Percentiles rank a stretch among this genome's conserved stretches.
phyloP scores from a whole-genome alignment of 2,888 invertebrate genomes.

The Osmoderma eremita region DNA sequence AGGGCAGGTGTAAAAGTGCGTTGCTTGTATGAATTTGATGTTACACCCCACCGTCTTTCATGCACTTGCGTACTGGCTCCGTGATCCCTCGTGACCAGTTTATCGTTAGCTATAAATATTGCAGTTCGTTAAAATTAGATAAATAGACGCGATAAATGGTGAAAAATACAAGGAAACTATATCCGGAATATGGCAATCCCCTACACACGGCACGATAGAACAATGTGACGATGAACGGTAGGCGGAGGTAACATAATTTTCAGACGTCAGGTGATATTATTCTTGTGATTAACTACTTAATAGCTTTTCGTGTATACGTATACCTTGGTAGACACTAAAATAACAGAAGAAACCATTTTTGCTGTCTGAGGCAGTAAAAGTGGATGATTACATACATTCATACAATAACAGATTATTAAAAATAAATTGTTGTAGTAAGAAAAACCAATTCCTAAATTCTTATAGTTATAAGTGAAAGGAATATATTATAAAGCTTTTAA shows the following conservation, averaged over 20 bases:
- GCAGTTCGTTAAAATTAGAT: slow-evolving; percentile 39
- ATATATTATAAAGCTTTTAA: no score
- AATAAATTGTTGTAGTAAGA: no score
- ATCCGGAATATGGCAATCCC: slow-evolving; percentile 20
- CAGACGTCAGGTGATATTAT: no score
- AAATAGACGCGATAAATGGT: slow-evolving; percentile 24
- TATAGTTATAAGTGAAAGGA: no score
- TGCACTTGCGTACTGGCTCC: slow-evolving; percentile 28
- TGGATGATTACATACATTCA: no score
- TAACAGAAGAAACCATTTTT: no score
- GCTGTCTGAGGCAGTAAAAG: no score
- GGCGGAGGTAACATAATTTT: slow-evolving; percentile 1
- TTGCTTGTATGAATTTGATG: slow-evolving; percentile 43
- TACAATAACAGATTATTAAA: no score
- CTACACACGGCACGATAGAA: background rate
- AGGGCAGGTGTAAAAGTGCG: slow-evolving; percentile 49
- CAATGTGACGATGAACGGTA: slow-evolving; percentile 5
- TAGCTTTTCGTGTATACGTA: no score
- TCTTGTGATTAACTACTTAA: no score
- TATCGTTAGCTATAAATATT: slow-evolving; percentile 38
- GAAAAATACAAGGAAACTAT: slow-evolving; percentile 29
- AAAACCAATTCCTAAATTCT: no score
- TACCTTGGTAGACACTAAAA: no score
- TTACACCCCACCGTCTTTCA: slow-evolving; percentile 39
- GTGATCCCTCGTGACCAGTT: slow-evolving; percentile 42